Percentiles rank a stretch among this genome's conserved stretches.
These are phyloP conservation scores for Baronia brevicornis DNA, from an alignment of 2,888 invertebrate genomes.

Conservation along the genomic window DNA sequence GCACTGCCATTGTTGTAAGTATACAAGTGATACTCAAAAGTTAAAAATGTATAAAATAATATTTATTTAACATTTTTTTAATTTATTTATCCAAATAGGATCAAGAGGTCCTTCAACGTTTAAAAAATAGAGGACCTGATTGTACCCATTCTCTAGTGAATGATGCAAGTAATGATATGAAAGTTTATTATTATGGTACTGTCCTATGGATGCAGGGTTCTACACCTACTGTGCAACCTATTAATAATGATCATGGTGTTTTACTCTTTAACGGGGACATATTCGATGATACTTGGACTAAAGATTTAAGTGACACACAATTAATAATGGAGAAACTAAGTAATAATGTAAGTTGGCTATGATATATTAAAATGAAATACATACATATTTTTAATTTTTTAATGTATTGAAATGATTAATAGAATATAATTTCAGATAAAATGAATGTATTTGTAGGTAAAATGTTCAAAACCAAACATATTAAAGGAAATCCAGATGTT, in stretches of 20 bases:
- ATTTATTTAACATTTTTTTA: slow-evolving; percentile 11
- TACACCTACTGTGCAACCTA: slow-evolving; percentile 79
- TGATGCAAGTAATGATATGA: slow-evolving; percentile 23
- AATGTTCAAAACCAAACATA: slow-evolving; percentile 34
- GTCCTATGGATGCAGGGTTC: slow-evolving; percentile 92
- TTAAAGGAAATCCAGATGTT: slow-evolving; percentile 72
- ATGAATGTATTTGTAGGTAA: slow-evolving; percentile 30
- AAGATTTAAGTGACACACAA: slow-evolving; percentile 67
- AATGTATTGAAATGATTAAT: no score
- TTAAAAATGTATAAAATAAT: slow-evolving; percentile 6
- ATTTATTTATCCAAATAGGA: slow-evolving; percentile 47
- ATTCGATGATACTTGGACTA: slow-evolving; percentile 71
- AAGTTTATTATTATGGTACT: slow-evolving; percentile 61
- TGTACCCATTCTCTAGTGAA: slow-evolving; percentile 31
- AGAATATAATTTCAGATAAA: no score
- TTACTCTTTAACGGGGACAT: slow-evolving; percentile 94
- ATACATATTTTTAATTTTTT: no score
- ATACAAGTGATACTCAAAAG: slow-evolving; percentile 9
- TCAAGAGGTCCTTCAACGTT: slow-evolving; percentile 41
- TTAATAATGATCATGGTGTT: slow-evolving; percentile 75
- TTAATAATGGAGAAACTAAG: slow-evolving; percentile 56
- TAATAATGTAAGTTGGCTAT: slow-evolving; percentile 27
- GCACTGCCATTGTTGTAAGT: slow-evolving; percentile 27
- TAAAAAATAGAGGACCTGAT: slow-evolving; percentile 78
- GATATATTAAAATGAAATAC: no score